Evolutionary conservation across 1,140 invertebrate species (phyloP).

Genomic region (Drosophila malerkotliana): DNA sequence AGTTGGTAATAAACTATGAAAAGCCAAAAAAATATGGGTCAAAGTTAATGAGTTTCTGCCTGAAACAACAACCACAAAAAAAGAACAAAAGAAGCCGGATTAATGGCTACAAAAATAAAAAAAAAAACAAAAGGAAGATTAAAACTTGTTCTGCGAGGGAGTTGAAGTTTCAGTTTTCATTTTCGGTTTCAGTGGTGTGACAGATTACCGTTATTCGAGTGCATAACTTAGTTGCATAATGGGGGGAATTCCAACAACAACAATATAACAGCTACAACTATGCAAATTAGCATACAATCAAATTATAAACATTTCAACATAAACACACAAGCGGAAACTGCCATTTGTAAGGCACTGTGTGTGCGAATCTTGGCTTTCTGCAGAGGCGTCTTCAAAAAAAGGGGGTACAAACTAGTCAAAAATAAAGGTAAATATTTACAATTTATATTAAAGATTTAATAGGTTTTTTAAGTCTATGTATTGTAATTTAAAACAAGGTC

Average conservation of each 20-base stretch:
- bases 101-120: slow-evolving; percentile 18
- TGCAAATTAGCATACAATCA: slow-evolving; percentile 76
- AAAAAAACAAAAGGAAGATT: slow-evolving; percentile 11
- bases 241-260: slow-evolving; percentile 25
- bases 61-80: slow-evolving; percentile 29
- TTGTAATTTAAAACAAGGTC: too few relatives aligned
- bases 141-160: slow-evolving; percentile 28
- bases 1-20: slow-evolving; percentile 33
- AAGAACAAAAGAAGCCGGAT: slow-evolving; percentile 40
- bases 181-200: slow-evolving; percentile 46
- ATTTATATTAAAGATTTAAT: too few relatives aligned
- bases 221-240: slow-evolving; percentile 55
- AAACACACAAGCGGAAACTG: slow-evolving; percentile 62
- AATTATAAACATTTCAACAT: slow-evolving; percentile 73
- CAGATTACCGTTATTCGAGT: slow-evolving; percentile 42
- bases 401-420: neutral
- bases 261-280: slow-evolving; percentile 20
- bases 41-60: slow-evolving; percentile 59
- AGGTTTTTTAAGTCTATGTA: too few relatives aligned
- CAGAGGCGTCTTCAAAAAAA: slow-evolving; percentile 6
- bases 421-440: neutral
- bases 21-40: slow-evolving; percentile 46
- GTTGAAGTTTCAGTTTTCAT: slow-evolving; percentile 34
- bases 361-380: slow-evolving; percentile 28
- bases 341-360: slow-evolving; percentile 49